Percentiles rank a stretch among this genome's conserved stretches.
Evolutionary conservation across 2,888 invertebrate genomes (phyloP).

Genomic region (Polyploca ridens): DNA sequence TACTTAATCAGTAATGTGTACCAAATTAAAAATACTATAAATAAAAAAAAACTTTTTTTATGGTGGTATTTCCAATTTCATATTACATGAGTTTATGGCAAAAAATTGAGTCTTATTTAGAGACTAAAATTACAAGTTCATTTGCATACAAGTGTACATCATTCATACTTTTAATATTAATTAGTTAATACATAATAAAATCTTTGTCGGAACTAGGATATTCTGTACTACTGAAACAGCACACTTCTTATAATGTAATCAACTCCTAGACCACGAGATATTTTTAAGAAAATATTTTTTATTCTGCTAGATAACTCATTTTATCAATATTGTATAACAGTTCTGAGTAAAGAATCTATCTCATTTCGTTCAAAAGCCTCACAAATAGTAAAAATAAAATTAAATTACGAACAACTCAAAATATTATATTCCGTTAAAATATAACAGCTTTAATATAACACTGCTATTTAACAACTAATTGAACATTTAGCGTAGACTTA

Average conservation of each 20-base stretch:
- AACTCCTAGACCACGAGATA: background rate
- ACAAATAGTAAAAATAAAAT: background rate
- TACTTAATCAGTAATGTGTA: background rate
- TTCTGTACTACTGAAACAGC: background rate
- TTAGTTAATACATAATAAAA: background rate
- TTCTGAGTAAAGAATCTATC: no score
- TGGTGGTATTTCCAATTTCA: background rate
- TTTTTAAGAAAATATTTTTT: background rate
- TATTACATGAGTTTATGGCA: background rate
- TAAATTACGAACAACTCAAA: background rate
- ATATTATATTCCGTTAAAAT: constrained; percentile 8
- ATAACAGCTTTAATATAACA: constrained; percentile 1
- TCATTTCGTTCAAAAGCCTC: no score
- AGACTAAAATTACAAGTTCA: no score
- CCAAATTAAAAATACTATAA: no score
- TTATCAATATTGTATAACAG: background rate
- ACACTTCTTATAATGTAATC: background rate
- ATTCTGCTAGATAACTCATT: background rate
- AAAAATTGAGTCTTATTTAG: background rate
- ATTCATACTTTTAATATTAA: background rate
- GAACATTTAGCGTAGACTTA: background rate
- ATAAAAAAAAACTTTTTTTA: background rate
- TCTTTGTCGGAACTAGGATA: background rate
- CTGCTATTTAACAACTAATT: constrained; percentile 1
- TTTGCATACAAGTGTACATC: no score